Evolutionary conservation across 2,113 vertebrate genomes (phyloP).

Genomic region (Etia nguti): DNA sequence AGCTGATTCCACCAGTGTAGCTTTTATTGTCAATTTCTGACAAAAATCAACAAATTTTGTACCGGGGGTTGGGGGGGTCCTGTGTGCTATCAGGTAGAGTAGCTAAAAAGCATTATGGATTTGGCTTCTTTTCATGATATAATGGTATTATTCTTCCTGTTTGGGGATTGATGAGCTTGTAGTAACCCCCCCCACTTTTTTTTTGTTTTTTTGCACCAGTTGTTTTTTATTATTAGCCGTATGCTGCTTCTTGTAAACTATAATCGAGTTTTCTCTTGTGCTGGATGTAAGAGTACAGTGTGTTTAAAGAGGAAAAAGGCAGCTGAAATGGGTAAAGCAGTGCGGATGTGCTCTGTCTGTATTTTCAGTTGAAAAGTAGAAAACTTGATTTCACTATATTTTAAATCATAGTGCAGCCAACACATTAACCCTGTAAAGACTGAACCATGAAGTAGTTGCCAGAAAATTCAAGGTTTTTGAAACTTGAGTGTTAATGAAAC

Average conservation of each 20-base stretch:
- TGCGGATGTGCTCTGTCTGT: accelerated
- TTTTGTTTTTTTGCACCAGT: neutral
- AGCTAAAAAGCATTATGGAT: neutral
- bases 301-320: neutral
- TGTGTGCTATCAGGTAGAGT: neutral
- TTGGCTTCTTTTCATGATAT: neutral
- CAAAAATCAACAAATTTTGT: neutral
- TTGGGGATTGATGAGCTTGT: neutral
- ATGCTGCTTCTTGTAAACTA: neutral
- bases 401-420: neutral
- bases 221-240: neutral
- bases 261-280: neutral
- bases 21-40: neutral
- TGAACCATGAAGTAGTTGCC: neutral
- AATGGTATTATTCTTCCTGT: neutral
- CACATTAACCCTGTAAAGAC: neutral
- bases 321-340: neutral
- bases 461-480: neutral
- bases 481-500: neutral
- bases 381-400: neutral
- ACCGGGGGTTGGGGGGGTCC: neutral
- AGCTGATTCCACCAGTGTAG: neutral
- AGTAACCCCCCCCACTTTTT: neutral
- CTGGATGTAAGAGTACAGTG: neutral
- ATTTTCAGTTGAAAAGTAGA: neutral